A percentile compares a stretch with the other conserved stretches of the same genome.
phyloP scores from a whole-genome alignment of 2,888 invertebrate genomes.

The Spilosoma lubricipeda region DNA sequence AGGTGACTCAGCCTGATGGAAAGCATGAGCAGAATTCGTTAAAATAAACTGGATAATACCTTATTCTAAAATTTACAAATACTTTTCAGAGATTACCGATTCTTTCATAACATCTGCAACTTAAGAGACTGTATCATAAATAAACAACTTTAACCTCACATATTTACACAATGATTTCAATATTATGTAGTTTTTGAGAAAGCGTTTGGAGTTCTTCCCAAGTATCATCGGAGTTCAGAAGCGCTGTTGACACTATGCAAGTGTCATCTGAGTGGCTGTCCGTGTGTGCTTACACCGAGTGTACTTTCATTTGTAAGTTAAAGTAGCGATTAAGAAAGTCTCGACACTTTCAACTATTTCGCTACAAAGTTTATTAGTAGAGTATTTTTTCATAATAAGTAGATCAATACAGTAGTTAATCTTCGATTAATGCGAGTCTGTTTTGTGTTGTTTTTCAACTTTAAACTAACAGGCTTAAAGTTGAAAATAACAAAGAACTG shows the following conservation, averaged over 20 bases:
- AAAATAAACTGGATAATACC: too few species aligned
- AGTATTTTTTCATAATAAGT: background rate
- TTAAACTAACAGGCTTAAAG: too few species aligned
- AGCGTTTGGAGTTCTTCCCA: background rate
- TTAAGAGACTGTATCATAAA: background rate
- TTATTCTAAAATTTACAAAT: too few species aligned
- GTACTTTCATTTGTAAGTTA: background rate
- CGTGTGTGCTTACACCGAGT: conserved; percentile 4
- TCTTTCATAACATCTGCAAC: background rate
- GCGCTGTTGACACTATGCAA: conserved; percentile 13
- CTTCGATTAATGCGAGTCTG: background rate
- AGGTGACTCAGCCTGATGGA: too few species aligned
- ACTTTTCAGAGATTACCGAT: too few species aligned
- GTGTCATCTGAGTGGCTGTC: conserved; percentile 20
- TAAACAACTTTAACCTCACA: background rate
- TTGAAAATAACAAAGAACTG: too few species aligned
- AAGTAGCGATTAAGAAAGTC: conserved; percentile 8
- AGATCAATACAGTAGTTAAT: background rate
- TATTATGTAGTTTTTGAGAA: background rate
- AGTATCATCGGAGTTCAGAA: conserved; percentile 16
- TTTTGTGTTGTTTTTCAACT: too few species aligned
- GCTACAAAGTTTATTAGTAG: background rate
- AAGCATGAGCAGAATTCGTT: too few species aligned
- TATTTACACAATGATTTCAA: background rate
- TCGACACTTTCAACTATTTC: conserved; percentile 2